Percentiles rank a stretch among this genome's conserved stretches.
phyloP scores from a whole-genome alignment of 2,113 vertebrate species.

The Tupaia chinensis region DNA sequence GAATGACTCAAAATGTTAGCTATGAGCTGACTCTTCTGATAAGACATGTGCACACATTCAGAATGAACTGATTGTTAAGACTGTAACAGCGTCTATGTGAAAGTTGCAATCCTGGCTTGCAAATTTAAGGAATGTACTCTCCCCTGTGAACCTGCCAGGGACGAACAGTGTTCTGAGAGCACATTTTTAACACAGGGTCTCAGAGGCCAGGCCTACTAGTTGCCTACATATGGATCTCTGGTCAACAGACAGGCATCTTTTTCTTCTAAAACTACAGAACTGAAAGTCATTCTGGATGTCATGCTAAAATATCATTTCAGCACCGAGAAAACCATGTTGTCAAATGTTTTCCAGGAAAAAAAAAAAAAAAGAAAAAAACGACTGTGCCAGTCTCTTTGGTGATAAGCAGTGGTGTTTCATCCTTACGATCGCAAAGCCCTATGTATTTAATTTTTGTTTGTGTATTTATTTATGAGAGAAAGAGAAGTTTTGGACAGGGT shows the following conservation, averaged over 20 bases:
- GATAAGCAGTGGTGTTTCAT: background rate
- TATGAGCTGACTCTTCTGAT: background rate
- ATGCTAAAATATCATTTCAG: background rate
- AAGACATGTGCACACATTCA: background rate
- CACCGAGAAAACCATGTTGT: slow-evolving; percentile 18
- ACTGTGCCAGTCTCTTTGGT: background rate
- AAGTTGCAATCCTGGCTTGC: slow-evolving; percentile 10
- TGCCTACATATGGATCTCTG: background rate
- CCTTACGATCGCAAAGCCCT: background rate
- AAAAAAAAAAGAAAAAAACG: background rate
- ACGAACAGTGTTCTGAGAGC: background rate
- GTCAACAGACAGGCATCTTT: background rate
- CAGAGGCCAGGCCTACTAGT: background rate
- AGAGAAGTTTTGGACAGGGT: too few species aligned
- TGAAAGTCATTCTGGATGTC: background rate
- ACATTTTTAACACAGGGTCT: background rate
- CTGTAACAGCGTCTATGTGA: slow-evolving; percentile 7
- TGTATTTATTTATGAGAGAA: too few species aligned
- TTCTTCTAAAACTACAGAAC: background rate
- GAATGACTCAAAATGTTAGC: background rate
- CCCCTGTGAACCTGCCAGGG: background rate
- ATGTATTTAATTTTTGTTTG: too few species aligned
- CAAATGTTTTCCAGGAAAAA: background rate
- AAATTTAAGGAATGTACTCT: background rate
- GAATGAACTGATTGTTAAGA: slow-evolving; percentile 13